Conservation (phyloP, 2,888 invertebrate genomes). For the Coenonympha glycerion region DNA sequence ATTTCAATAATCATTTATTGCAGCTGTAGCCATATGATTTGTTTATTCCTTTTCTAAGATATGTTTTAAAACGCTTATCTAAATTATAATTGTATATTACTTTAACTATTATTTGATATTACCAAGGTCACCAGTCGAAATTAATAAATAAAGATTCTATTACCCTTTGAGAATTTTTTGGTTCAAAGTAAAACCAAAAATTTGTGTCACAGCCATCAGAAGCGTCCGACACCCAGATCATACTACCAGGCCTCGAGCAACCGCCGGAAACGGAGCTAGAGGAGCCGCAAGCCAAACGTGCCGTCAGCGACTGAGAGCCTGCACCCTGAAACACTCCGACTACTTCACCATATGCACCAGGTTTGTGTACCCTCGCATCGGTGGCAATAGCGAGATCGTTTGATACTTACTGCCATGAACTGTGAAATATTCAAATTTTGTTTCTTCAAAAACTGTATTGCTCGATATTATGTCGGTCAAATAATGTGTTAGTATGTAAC, state of each 20-base stretch:
- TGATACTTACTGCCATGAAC: constrained; percentile 2
- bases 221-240: constrained; percentile 87
- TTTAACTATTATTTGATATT: too few species aligned
- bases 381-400: constrained; percentile 9
- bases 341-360: constrained; percentile 19
- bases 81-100: too few species aligned
- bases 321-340: constrained; percentile 6
- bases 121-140: too few species aligned
- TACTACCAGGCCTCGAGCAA: constrained; percentile 80
- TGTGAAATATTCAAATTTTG: constrained; percentile 1
- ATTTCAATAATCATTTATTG: too few species aligned
- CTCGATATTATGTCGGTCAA: too few species aligned
- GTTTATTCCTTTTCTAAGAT: too few species aligned
- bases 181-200: too few species aligned
- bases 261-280: constrained; percentile 61
- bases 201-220: constrained; percentile 79
- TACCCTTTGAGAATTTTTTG: too few species aligned
- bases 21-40: too few species aligned
- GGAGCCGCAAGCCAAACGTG: constrained; percentile 53
- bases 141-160: too few species aligned
- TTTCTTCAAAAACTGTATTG: neutral
- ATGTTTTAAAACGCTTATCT: too few species aligned
- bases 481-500: too few species aligned
- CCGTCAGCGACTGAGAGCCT: constrained; percentile 38
- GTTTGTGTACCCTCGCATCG: neutral